Evolutionary conservation across 2,888 invertebrate genomes (phyloP).

Genomic region (Ophion costatus): DNA sequence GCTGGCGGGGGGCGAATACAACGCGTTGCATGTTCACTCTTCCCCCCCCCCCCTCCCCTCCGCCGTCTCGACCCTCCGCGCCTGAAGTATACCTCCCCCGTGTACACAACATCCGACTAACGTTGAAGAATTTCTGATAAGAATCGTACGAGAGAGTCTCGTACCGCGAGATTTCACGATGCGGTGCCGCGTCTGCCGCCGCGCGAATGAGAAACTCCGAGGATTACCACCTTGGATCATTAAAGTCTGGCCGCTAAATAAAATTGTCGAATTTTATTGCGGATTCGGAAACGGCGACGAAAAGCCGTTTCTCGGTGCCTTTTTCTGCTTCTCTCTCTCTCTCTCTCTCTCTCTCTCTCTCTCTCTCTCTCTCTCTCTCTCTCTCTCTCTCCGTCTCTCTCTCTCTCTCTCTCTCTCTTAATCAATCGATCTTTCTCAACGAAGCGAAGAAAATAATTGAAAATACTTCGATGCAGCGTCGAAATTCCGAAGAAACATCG

Average conservation of each 20-base stretch:
- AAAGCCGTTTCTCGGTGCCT: no score
- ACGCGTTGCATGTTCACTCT: constrained; percentile 59
- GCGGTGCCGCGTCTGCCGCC: constrained; percentile 1
- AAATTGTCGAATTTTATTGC: constrained; percentile 32
- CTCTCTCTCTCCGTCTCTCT: no score
- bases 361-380: no score
- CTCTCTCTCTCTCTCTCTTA: no score
- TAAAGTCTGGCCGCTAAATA: constrained; percentile 29
- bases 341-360: no score
- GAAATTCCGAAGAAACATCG: neutral
- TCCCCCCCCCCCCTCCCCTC: constrained; percentile 25
- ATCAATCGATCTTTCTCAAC: no score
- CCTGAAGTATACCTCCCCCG: constrained; percentile 43
- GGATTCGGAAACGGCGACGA: neutral
- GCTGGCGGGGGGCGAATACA: constrained; percentile 60
- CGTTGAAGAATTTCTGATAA: constrained; percentile 61
- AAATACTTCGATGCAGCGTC: no score
- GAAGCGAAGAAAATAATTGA: no score
- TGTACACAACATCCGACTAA: constrained; percentile 56
- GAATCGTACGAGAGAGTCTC: constrained; percentile 63
- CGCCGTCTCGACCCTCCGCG: neutral
- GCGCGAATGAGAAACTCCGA: constrained; percentile 44
- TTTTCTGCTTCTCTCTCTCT: no score
- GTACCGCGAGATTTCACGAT: constrained; percentile 29
- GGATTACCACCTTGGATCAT: constrained; percentile 54